phyloP scores from a whole-genome alignment of 2,113 vertebrate species.

The cat (Felis catus) region DNA sequence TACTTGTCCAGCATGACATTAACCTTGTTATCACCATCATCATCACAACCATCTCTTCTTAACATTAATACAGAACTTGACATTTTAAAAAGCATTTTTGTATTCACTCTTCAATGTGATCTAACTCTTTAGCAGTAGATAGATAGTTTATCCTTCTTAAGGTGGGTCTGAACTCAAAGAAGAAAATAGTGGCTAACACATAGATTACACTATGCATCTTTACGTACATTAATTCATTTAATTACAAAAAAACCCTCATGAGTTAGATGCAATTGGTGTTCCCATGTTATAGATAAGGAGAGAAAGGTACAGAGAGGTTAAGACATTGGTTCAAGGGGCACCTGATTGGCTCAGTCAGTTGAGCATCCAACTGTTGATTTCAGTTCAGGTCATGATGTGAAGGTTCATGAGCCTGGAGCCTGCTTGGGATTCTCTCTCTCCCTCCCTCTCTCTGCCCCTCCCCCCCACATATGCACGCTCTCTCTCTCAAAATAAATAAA shows the following conservation, averaged over 20 bases:
- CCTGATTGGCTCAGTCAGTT: no score
- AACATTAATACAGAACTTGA: not conserved
- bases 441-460: no score
- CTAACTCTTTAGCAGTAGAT: not conserved
- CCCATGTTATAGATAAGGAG: not conserved
- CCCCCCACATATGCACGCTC: no score
- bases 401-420: no score
- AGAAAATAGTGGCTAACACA: not conserved
- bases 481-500: no score
- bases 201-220: not conserved
- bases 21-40: not conserved
- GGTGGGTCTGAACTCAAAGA: not conserved
- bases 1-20: not conserved
- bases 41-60: not conserved
- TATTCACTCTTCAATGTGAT: not conserved
- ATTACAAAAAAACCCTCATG: not conserved
- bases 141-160: not conserved
- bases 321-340: not conserved
- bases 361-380: no score
- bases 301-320: not conserved
- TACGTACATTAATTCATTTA: not conserved
- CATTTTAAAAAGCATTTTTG: not conserved
- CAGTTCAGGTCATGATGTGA: no score
- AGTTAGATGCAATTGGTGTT: not conserved
- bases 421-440: no score